A percentile compares a stretch with the other conserved stretches of the same genome.
Conservation (phyloP, 2,113 vertebrate genomes). For the Sinocyclocheilus maitianheensis region DNA sequence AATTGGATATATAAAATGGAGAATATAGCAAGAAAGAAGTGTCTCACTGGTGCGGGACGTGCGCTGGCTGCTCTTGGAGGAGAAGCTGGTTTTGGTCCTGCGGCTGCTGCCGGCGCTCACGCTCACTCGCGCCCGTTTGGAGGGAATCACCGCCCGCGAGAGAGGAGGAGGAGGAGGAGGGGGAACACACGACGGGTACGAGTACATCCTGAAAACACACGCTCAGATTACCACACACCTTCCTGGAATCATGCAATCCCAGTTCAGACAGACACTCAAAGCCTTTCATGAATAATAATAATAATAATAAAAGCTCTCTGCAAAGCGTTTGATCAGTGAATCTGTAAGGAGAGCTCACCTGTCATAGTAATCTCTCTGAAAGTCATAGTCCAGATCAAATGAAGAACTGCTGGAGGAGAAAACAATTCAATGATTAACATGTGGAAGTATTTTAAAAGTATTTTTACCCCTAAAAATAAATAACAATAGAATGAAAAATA, state of each 20-base stretch:
- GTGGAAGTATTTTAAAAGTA: background rate
- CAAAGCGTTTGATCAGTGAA: background rate
- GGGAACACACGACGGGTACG: slow-evolving; percentile 79
- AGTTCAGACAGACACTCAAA: background rate
- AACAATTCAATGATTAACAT: background rate
- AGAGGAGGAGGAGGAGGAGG: slow-evolving; percentile 81
- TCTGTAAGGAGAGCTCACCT: slow-evolving; percentile 67
- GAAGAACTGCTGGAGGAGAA: slow-evolving; percentile 75
- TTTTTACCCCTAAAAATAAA: background rate
- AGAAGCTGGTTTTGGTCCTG: slow-evolving; percentile 84
- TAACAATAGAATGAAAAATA: too few relatives aligned
- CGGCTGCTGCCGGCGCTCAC: slow-evolving; percentile 80
- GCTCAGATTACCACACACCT: background rate
- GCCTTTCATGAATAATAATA: background rate
- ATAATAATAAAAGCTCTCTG: background rate
- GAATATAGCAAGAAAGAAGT: background rate
- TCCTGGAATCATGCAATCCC: background rate
- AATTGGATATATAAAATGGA: background rate
- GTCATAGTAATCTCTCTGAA: slow-evolving; percentile 89
- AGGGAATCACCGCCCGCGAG: slow-evolving; percentile 81
- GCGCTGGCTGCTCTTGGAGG: slow-evolving; percentile 84
- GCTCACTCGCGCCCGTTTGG: slow-evolving; percentile 84
- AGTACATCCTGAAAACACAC: slow-evolving; percentile 76
- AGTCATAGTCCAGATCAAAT: slow-evolving; percentile 88
- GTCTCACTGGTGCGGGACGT: slow-evolving; percentile 76